Conservation (phyloP, 37 sponge, comb jelly and placozoan genomes). For the Ephydatia muelleri region DNA sequence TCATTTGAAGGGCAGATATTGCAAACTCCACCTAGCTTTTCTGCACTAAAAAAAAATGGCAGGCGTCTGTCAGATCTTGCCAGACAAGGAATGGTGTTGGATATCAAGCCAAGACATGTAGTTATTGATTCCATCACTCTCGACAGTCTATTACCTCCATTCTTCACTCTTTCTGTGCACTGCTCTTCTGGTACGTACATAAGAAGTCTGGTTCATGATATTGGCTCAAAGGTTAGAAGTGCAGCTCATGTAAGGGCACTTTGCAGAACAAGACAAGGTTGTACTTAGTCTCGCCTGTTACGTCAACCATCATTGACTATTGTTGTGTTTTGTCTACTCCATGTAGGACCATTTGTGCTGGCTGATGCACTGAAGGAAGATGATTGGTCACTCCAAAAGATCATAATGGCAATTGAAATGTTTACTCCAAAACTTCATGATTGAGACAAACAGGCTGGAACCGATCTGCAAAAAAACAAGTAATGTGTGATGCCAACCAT, state of each 20-base stretch:
- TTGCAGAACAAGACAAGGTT: constrained; percentile 53
- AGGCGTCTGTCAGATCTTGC: constrained; percentile 62
- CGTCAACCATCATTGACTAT: neutral
- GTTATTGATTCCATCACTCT: constrained; percentile 32
- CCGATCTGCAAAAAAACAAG: neutral
- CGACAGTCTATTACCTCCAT: constrained; percentile 22
- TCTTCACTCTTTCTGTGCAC: constrained; percentile 42
- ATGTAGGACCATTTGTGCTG: constrained; percentile 40
- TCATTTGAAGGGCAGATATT: constrained; percentile 51
- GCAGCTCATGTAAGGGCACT: constrained; percentile 51
- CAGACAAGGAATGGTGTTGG: constrained; percentile 15
- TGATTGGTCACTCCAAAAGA: constrained; percentile 55
- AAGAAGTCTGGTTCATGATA: constrained; percentile 66
- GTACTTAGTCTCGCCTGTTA: neutral
- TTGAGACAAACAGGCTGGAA: neutral
- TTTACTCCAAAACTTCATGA: neutral
- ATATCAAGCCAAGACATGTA: constrained; percentile 28
- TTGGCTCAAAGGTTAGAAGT: constrained; percentile 51
- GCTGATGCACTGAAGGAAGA: constrained; percentile 32
- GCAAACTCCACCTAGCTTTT: constrained; percentile 72
- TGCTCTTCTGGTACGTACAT: constrained; percentile 81
- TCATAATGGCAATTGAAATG: neutral
- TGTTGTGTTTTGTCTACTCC: neutral
- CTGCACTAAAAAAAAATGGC: constrained; percentile 74
- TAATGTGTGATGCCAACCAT: neutral